Base-by-base conservation (phyloP, 2,797 vertebrate species). In the Enteromius thamalakanensis region DNA sequence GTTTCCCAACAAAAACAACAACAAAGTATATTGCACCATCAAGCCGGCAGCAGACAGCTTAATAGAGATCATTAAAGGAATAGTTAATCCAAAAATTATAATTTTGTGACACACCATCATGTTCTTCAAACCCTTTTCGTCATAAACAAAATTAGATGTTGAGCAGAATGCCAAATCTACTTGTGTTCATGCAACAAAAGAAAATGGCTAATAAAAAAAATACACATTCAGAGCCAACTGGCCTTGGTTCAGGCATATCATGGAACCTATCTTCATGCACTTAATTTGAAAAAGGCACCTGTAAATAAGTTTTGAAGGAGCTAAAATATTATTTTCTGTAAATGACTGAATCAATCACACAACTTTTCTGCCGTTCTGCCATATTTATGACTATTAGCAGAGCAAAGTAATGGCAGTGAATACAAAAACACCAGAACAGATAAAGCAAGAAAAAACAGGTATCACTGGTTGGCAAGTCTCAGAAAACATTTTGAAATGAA, bases 21-120 rank as follows among this genome's bases (percentile, higher is more conserved):
- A 19, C 12, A 71, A 32, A 26, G 23, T 49, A 29, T 49, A 74
- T 55, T n/a, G n/a, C 2, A 74, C 3, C 71, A 1, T 49, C 26
- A 74, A 34, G 6, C n/a, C 42, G 10, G 67, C 21, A 70, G 67
- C n/a, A 45, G n/a, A 70, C 70, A 72, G 49, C 26, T 64, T 64
- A 64, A 64, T 64, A 71, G 23, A 71, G 68, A 29, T 47, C 14
- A 17, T 70, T 70, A 26, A 71, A 45, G n/a, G 14, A 47, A 70
- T 15, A 70, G 6, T 47, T 70, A 4, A 29, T 70, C 10, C 34
- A 68, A 40, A 67, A 40, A 68, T 64, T 12, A 68, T 40, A 21
- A 40, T 68, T 68, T 68, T 71, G 26, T 64, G 29, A 64, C 62
- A 64, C 62, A 64, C 62, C 62, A 64, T 17, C 14, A 4, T 1